phyloP scores from a whole-genome alignment of 2,888 invertebrate genomes.

The Mesorhabditis sp. region DNA sequence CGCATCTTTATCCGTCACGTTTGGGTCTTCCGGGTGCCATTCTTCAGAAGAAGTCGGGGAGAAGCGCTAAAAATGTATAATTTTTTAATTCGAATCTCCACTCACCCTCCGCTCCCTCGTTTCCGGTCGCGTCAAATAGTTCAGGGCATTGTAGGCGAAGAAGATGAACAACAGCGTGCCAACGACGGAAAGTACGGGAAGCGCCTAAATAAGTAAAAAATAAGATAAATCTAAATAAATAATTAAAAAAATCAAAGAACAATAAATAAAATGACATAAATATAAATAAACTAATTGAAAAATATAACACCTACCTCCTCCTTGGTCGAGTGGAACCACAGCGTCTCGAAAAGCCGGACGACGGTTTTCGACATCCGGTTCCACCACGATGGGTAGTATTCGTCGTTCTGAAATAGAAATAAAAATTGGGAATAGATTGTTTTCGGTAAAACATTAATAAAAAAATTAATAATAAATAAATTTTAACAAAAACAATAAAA shows the following conservation, averaged over 20 bases:
- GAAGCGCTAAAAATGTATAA: constrained; percentile 1
- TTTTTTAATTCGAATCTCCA: constrained; percentile 8
- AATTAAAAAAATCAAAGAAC: no score
- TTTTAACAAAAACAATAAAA: no score
- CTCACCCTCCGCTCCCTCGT: neutral
- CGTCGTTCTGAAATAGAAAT: constrained; percentile 29
- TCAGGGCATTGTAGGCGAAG: constrained; percentile 27
- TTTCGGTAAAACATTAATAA: no score
- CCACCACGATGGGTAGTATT: constrained; percentile 44
- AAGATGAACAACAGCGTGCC: constrained; percentile 37
- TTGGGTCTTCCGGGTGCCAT: constrained; percentile 56
- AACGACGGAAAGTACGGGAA: constrained; percentile 50
- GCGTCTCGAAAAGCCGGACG: constrained; percentile 41
- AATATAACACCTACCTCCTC: neutral
- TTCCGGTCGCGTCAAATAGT: constrained; percentile 18
- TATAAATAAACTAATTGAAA: no score
- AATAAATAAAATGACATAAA: no score
- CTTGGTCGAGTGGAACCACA: constrained; percentile 50
- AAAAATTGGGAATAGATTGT: no score
- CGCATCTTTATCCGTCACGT: constrained; percentile 23
- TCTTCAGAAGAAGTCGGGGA: constrained; percentile 12
- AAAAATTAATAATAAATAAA: no score
- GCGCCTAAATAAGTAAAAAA: constrained; percentile 21
- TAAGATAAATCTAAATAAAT: neutral
- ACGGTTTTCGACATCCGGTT: constrained; percentile 35